Base-by-base conservation (phyloP, 2,888 invertebrate species). In the Andrena chrysosceles region DNA sequence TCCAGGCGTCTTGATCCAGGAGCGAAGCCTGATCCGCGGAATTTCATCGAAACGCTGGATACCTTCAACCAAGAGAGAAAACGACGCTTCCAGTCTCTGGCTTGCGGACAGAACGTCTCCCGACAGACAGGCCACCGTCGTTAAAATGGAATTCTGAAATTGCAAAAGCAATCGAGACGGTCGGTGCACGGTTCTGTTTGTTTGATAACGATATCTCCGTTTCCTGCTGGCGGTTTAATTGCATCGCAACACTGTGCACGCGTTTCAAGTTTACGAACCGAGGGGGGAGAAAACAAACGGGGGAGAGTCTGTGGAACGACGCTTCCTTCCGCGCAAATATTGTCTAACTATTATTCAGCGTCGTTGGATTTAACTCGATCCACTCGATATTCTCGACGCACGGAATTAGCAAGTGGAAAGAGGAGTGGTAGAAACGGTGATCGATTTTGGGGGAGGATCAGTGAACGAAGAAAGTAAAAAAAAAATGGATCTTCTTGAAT, bases 171-270 rank as follows among this genome's bases (percentile, higher is more conserved):
- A 64, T 64, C 64, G 26, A 48, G 23, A 29, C 16, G 2, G 26
- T 10, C 23, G 48, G 42, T 3, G 23, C 56, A 16, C 42, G 23
- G 42, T 2, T 48, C 42, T 48, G 64, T 42, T 48, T 48, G 64
- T 42, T 48, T 48, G 64, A 64, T 64, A 64, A 64, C 48, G 42
- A 64, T 64, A 64, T 64, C 64, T 42, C 42, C 29, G 64, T n/a
- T 42, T 29, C 48, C 64, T 20, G 63, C 23, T 23, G 35, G 23
- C 63, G 42, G 13, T 35, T 23, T 35, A 42, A 42, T 42, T 42
- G 35, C 63, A 2, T 63, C 42, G 63, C 63, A 42, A 42, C 63
- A 42, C 42, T 26, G 42, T 23, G 42, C n/a, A 20, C 62, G 23
- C 42, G 63, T 42, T 42, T 63, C 63, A 26, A 42, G 35, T 63